These are phyloP conservation scores for Eolophus roseicapilla DNA, from an alignment of 2,113 vertebrate species.

Conservation along the genomic window DNA sequence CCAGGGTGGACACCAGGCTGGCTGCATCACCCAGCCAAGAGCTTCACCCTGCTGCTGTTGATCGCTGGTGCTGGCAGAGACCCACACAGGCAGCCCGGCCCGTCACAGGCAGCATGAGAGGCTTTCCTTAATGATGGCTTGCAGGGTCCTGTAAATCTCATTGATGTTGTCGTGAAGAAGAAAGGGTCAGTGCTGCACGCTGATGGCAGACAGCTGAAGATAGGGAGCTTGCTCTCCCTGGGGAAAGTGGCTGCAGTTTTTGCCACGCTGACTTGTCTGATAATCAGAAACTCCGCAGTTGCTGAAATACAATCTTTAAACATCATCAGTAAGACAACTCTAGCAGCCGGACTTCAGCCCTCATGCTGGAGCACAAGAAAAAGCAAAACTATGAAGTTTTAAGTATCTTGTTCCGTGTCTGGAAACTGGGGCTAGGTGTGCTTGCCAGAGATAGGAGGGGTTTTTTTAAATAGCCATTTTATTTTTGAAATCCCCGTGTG, in stretches of 20 bases:
- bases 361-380: not conserved
- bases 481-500: not conserved
- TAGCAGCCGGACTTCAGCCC: slow-evolving; percentile 15
- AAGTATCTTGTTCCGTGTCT: not conserved
- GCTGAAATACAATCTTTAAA: slow-evolving; percentile 41
- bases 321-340: not conserved
- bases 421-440: not conserved
- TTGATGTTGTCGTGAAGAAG: not conserved
- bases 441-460: not conserved
- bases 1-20: rapidly evolving
- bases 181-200: not conserved
- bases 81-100: not conserved
- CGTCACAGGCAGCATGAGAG: rapidly evolving
- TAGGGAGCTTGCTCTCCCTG: not conserved
- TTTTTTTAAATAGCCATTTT: not conserved
- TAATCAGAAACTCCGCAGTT: not conserved
- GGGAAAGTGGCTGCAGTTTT: not conserved
- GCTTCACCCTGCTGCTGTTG: not conserved
- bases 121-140: not conserved
- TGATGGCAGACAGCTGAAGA: not conserved
- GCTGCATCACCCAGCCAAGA: rapidly evolving
- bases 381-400: not conserved
- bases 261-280: not conserved
- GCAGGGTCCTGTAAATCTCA: rapidly evolving
- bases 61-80: rapidly evolving